Evolutionary conservation across 1,140 invertebrate genomes (phyloP).

Genomic region (Bombus waltoni): DNA sequence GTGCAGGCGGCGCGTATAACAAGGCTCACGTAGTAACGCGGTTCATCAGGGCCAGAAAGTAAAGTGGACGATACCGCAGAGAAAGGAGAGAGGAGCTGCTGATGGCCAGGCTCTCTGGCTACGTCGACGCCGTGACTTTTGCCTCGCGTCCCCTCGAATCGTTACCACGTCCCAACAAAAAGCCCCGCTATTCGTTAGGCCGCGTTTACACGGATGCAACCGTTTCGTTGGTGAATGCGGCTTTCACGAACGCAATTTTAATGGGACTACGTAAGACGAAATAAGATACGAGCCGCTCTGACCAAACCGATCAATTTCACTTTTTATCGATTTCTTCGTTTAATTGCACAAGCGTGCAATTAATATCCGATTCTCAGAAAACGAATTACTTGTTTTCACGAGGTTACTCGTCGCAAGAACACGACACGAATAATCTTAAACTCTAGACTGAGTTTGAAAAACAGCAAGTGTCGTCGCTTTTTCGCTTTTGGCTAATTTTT

Average conservation of each 20-base stretch:
- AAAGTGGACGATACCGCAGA: slow-evolving; percentile 56
- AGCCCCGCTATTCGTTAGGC: slow-evolving; percentile 79
- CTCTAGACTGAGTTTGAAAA: too few relatives aligned
- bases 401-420: too few relatives aligned
- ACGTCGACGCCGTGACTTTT: slow-evolving; percentile 25
- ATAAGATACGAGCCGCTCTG: neutral
- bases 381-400: too few relatives aligned
- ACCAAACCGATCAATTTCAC: too few relatives aligned
- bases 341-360: too few relatives aligned
- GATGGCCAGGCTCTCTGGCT: slow-evolving; percentile 14
- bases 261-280: neutral
- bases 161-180: slow-evolving; percentile 67
- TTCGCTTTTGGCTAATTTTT: too few relatives aligned
- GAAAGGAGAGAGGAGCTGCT: slow-evolving; percentile 27
- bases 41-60: slow-evolving; percentile 59
- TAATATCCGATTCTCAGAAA: too few relatives aligned
- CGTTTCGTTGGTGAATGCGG: neutral
- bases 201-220: slow-evolving; percentile 7
- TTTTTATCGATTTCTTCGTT: too few relatives aligned
- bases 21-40: slow-evolving; percentile 62
- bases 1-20: slow-evolving; percentile 48
- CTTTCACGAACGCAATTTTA: neutral
- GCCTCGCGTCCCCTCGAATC: slow-evolving; percentile 44
- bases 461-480: too few relatives aligned
- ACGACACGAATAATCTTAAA: too few relatives aligned